Percentiles rank a stretch among this genome's conserved stretches.
These are phyloP conservation scores for Hyposoter dolosus DNA, from an alignment of 2,888 invertebrate genomes.

Conservation along the genomic window DNA sequence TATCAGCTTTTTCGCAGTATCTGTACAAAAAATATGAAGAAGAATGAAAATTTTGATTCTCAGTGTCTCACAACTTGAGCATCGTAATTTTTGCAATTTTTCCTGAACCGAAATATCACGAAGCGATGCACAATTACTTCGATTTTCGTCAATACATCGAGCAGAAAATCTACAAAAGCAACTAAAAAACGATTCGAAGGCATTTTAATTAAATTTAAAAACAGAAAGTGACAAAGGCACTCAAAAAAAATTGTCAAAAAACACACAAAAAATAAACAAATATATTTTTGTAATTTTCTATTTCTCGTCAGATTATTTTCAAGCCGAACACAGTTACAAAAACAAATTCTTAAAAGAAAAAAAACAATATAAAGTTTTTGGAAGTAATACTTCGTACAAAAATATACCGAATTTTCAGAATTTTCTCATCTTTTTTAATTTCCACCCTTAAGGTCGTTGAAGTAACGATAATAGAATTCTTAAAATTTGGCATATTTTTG, in stretches of 20 bases:
- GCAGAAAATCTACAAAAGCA: too few species aligned
- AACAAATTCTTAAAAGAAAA: too few species aligned
- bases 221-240: not conserved
- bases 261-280: not conserved
- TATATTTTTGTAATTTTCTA: not conserved
- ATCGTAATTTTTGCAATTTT: not conserved
- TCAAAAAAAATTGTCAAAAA: not conserved
- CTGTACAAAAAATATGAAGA: conserved; percentile 74
- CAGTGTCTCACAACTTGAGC: not conserved
- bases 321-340: too few species aligned
- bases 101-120: not conserved
- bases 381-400: too few species aligned
- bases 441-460: too few species aligned
- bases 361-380: too few species aligned
- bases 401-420: too few species aligned
- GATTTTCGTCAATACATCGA: not conserved
- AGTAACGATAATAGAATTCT: too few species aligned
- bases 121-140: not conserved
- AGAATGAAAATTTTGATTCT: not conserved
- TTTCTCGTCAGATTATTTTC: not conserved
- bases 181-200: too few species aligned
- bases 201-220: too few species aligned
- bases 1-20: conserved; percentile 86
- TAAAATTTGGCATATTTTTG: too few species aligned
- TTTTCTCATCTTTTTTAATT: too few species aligned